A percentile compares a stretch with the other conserved stretches of the same genome.
These are phyloP conservation scores for Heliconius nattereri DNA, from an alignment of 1,140 invertebrate species.

Conservation along the genomic window DNA sequence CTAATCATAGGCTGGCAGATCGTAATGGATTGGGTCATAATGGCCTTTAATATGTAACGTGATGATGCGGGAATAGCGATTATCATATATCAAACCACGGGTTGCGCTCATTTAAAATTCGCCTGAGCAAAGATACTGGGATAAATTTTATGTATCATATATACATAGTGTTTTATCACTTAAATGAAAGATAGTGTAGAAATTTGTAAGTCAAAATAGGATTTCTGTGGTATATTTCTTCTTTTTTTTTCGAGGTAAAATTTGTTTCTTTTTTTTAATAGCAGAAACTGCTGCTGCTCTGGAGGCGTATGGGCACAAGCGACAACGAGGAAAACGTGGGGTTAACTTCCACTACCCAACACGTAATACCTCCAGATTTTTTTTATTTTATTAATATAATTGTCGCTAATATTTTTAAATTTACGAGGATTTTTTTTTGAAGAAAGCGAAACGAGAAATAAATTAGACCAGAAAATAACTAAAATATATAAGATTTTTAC, in stretches of 20 bases:
- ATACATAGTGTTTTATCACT: neutral
- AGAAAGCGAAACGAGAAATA: too few relatives aligned
- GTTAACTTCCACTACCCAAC: too few relatives aligned
- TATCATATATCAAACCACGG: neutral
- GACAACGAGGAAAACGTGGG: too few relatives aligned
- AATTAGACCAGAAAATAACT: too few relatives aligned
- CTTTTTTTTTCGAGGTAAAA: neutral
- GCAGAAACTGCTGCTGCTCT: too few relatives aligned
- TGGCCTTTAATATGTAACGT: constrained; percentile 6
- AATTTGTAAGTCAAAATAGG: neutral
- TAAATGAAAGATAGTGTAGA: neutral
- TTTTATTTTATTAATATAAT: neutral
- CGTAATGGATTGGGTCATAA: constrained; percentile 8
- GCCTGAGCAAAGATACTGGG: neutral
- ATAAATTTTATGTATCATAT: neutral
- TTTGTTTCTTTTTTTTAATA: too few relatives aligned
- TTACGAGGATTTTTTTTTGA: too few relatives aligned
- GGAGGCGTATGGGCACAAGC: too few relatives aligned
- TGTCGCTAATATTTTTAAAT: too few relatives aligned
- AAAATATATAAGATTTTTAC: too few relatives aligned
- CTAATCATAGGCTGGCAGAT: neutral
- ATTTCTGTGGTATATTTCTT: neutral
- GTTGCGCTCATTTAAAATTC: constrained; percentile 1
- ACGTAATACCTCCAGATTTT: neutral
- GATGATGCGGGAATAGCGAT: constrained; percentile 7